A percentile compares a stretch with the other conserved stretches of the same genome.
Conservation (phyloP, 1,140 invertebrate genomes). For the Bombus balteatus region DNA sequence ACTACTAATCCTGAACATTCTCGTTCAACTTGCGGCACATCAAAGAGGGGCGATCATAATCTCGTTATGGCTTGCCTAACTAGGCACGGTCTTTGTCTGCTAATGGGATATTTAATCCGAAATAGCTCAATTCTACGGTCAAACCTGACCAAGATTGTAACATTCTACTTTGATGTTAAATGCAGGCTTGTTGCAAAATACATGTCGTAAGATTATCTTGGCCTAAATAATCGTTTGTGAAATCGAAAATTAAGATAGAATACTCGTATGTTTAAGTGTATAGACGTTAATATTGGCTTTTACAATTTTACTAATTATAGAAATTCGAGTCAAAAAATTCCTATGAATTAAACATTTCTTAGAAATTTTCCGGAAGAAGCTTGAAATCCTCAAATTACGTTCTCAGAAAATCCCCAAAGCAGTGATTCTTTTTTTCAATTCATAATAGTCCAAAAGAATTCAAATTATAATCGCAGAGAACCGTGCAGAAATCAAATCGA, state of each 20-base stretch:
- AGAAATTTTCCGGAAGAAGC: too few species aligned
- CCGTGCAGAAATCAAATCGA: too few species aligned
- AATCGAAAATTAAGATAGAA: neutral
- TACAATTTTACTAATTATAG: neutral
- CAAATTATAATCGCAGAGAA: neutral
- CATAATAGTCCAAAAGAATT: neutral
- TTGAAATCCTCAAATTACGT: too few species aligned
- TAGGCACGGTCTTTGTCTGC: neutral
- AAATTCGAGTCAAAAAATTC: too few species aligned
- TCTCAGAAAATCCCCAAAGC: too few species aligned
- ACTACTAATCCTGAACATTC: neutral
- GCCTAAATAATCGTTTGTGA: neutral
- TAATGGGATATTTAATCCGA: neutral
- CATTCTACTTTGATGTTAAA: neutral
- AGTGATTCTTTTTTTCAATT: neutral
- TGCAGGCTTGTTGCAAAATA: neutral
- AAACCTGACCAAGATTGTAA: neutral
- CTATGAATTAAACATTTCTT: too few species aligned
- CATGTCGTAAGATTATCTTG: neutral
- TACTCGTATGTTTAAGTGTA: too few species aligned
- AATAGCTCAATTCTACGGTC: neutral
- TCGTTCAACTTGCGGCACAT: neutral
- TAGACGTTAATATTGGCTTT: too few species aligned
- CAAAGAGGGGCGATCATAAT: conserved; percentile 24
- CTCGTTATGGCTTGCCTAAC: neutral